phyloP scores from a whole-genome alignment of 1,140 invertebrate species.

The Diorhabda elongata region DNA sequence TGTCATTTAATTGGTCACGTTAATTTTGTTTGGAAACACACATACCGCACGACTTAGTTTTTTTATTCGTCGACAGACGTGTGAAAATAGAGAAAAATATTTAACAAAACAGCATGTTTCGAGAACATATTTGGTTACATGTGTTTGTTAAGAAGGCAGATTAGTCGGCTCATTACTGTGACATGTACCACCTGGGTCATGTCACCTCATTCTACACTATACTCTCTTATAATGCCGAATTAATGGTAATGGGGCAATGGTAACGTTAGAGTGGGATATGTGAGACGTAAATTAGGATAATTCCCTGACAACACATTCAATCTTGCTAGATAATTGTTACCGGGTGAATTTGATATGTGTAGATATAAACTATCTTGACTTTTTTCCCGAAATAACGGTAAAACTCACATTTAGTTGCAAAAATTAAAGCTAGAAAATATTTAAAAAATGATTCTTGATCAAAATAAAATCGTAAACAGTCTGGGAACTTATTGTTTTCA shows the following conservation, averaged over 20 bases:
- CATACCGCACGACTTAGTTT: not conserved
- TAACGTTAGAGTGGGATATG: conserved; percentile 9
- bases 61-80: not conserved
- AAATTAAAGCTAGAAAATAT: too few relatives aligned
- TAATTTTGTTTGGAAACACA: not conserved
- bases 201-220: conserved; percentile 3
- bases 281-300: conserved; percentile 16
- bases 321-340: not conserved
- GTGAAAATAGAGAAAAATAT: conserved; percentile 3
- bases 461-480: too few relatives aligned
- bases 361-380: too few relatives aligned
- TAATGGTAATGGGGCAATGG: conserved; percentile 6
- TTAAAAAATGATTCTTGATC: too few relatives aligned
- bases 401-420: too few relatives aligned
- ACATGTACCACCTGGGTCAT: conserved; percentile 15
- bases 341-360: too few relatives aligned
- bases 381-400: too few relatives aligned
- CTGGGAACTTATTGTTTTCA: not conserved
- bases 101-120: conserved; percentile 4
- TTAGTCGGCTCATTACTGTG: conserved; percentile 16
- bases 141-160: conserved; percentile 15
- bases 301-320: conserved; percentile 15
- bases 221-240: conserved; percentile 8
- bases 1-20: not conserved
- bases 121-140: conserved; percentile 15